These are phyloP conservation scores for Myripristis jacobus DNA, from an alignment of 2,797 vertebrate genomes.

Conservation along the genomic window DNA sequence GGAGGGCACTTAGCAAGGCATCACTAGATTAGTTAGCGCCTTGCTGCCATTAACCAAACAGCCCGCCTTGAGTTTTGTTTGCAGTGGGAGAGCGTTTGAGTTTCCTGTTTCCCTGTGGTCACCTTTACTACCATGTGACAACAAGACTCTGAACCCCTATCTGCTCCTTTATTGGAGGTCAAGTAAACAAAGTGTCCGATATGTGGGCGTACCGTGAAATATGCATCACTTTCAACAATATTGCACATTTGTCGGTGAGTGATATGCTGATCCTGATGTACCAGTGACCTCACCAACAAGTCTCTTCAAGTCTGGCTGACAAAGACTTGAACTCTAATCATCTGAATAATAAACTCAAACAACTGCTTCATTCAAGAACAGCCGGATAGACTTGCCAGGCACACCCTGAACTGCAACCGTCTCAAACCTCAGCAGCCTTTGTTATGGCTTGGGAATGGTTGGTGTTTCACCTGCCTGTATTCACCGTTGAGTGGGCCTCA, in stretches of 20 bases:
- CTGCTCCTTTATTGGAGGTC: not conserved
- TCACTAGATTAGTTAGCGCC: not conserved
- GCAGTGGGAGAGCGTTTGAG: not conserved
- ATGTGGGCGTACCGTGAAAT: not conserved
- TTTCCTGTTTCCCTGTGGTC: not conserved
- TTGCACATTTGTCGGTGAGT: not conserved
- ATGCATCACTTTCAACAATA: not conserved
- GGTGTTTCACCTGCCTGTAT: conserved; percentile 48
- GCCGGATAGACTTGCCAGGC: conserved; percentile 67
- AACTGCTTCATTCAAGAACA: conserved; percentile 55
- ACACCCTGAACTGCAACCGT: conserved; percentile 76
- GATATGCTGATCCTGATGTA: conserved; percentile 17
- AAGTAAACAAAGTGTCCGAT: not conserved
- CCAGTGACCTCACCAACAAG: conserved; percentile 43
- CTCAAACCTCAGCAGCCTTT: conserved; percentile 59
- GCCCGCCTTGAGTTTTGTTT: not conserved
- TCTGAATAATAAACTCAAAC: conserved; percentile 55
- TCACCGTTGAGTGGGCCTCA: conserved; percentile 26
- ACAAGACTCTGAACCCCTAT: not conserved
- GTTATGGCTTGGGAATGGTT: conserved; percentile 41
- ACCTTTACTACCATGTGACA: not conserved
- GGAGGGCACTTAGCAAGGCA: not conserved
- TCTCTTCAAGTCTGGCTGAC: conserved; percentile 53
- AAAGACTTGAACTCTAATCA: conserved; percentile 37
- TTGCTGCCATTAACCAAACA: not conserved